These are phyloP conservation scores for Eurystomus gularis DNA, from an alignment of 2,113 vertebrate species.

Conservation along the genomic window DNA sequence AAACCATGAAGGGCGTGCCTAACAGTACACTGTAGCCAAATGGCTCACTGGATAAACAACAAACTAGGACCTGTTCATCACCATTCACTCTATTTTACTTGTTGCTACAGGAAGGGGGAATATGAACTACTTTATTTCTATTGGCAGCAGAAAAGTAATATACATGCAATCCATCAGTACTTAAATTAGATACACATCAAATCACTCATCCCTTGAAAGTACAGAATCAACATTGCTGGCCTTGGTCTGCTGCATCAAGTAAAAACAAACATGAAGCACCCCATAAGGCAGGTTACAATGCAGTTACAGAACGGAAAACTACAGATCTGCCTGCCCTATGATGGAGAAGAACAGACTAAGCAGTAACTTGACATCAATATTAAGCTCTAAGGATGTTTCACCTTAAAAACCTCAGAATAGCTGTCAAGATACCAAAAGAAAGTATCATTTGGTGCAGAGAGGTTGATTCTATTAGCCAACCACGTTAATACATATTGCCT, in stretches of 20 bases:
- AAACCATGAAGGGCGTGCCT: not conserved
- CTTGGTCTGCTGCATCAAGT: not conserved
- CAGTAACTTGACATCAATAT: not conserved
- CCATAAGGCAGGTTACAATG: not conserved
- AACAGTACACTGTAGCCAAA: not conserved
- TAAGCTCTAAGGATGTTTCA: not conserved
- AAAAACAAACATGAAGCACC: not conserved
- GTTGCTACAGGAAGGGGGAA: not conserved
- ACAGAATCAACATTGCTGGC: not conserved
- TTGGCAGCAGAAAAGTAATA: not conserved
- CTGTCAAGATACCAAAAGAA: not conserved
- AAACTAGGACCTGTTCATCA: not conserved
- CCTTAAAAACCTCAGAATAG: not conserved
- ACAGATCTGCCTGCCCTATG: not conserved
- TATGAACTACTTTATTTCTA: not conserved
- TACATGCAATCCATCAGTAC: not conserved
- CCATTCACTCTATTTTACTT: not conserved
- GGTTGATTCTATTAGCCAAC: not conserved
- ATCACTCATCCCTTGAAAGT: not conserved
- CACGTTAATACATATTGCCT: not conserved
- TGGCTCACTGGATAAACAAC: not conserved
- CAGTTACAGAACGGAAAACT: not conserved
- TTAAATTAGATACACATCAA: not conserved
- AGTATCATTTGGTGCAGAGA: not conserved
- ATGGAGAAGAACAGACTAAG: not conserved